Conservation (phyloP, 1,140 invertebrate genomes). For the Drosophila albomicans region DNA sequence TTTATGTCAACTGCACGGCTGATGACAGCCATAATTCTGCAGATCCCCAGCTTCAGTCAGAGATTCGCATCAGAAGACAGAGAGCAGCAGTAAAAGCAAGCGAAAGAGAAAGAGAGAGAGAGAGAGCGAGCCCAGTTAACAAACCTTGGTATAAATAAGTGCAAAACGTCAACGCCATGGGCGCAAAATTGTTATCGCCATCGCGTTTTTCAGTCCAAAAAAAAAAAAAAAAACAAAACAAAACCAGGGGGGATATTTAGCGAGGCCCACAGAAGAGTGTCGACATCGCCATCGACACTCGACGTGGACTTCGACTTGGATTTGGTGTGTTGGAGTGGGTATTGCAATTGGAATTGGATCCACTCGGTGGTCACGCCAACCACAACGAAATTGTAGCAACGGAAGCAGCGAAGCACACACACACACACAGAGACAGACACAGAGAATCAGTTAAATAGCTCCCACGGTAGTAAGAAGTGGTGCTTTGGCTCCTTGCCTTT, state of each 20-base stretch:
- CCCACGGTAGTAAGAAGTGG: constrained; percentile 68
- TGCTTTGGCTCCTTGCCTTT: constrained; percentile 54
- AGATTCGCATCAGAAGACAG: constrained; percentile 43
- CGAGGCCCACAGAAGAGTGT: constrained; percentile 36
- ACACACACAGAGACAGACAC: constrained; percentile 22
- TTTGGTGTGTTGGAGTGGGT: constrained; percentile 1
- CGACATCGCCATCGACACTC: constrained; percentile 48
- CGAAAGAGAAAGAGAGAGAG: constrained; percentile 28
- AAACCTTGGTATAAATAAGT: constrained; percentile 64
- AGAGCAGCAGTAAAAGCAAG: neutral
- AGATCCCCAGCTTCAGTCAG: constrained; percentile 33
- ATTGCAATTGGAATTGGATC: constrained; percentile 54
- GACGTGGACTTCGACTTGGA: constrained; percentile 10
- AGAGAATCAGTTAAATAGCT: constrained; percentile 53
- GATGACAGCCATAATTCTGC: constrained; percentile 80
- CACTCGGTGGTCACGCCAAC: constrained; percentile 72
- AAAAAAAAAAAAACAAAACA: too few species aligned
- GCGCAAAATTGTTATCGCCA: constrained; percentile 80
- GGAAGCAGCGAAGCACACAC: constrained; percentile 62
- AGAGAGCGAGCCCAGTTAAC: constrained; percentile 46
- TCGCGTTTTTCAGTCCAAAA: constrained; percentile 49
- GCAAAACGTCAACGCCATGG: constrained; percentile 80
- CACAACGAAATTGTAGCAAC: constrained; percentile 74
- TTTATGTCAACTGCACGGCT: constrained; percentile 79
- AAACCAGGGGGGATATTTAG: constrained; percentile 44